phyloP scores from a whole-genome alignment of 2,113 vertebrate species.

The Callospermophilus lateralis region DNA sequence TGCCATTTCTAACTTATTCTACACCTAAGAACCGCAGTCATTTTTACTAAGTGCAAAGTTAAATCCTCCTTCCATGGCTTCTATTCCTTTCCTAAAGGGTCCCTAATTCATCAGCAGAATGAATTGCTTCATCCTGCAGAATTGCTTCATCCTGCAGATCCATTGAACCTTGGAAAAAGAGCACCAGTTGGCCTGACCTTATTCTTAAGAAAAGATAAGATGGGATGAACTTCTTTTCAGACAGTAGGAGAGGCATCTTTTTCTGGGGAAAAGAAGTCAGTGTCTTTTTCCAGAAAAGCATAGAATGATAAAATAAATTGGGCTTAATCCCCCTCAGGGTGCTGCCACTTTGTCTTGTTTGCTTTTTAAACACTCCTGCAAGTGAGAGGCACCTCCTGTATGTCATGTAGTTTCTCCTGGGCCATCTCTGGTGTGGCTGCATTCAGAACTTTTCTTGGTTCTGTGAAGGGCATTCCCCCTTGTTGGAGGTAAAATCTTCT shows the following conservation, averaged over 20 bases:
- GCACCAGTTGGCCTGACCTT: neutral
- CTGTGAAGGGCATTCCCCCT: neutral
- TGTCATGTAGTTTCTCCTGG: conserved; percentile 35
- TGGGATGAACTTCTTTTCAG: neutral
- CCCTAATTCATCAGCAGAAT: neutral
- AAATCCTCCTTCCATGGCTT: neutral
- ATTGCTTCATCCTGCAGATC: neutral
- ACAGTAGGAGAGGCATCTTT: neutral
- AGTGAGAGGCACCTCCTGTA: conserved; percentile 80
- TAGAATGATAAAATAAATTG: neutral
- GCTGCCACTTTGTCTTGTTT: conserved; percentile 80
- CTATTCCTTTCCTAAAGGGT: neutral
- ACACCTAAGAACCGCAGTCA: accelerated
- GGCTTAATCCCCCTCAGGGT: conserved; percentile 61
- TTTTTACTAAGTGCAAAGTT: neutral
- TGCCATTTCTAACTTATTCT: neutral
- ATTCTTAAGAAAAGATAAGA: neutral
- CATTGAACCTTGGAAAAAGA: neutral
- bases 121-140: neutral
- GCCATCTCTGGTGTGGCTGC: conserved; percentile 16
- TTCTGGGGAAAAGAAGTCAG: neutral
- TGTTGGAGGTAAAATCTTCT: neutral
- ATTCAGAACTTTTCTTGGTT: neutral
- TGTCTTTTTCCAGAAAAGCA: neutral
- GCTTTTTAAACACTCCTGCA: conserved; percentile 78